Evolutionary conservation across 1,140 invertebrate species (phyloP).

Genomic region (Megalonaias nervosa): DNA sequence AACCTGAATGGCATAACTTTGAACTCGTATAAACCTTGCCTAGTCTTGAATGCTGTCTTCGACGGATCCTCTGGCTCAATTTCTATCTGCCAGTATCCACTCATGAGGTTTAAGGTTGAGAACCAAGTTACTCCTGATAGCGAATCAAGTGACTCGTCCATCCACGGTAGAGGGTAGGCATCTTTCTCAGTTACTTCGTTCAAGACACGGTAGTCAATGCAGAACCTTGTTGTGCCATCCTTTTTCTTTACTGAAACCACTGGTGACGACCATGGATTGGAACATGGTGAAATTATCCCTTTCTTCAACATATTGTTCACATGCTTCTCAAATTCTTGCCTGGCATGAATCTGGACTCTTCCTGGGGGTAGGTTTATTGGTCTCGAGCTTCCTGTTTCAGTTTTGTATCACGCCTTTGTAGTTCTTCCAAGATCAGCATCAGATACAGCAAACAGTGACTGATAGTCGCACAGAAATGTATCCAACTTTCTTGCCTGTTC

Average conservation of each 20-base stretch:
- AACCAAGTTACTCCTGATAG: slow-evolving; percentile 63
- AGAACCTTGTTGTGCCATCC: slow-evolving; percentile 71
- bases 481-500: too few relatives aligned
- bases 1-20: slow-evolving; percentile 45
- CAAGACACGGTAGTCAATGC: slow-evolving; percentile 71
- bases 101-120: slow-evolving; percentile 70
- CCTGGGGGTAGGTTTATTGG: too few relatives aligned
- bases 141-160: slow-evolving; percentile 29
- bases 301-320: too few relatives aligned
- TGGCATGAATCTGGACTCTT: too few relatives aligned
- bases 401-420: too few relatives aligned
- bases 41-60: slow-evolving; percentile 34
- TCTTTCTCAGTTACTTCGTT: slow-evolving; percentile 39
- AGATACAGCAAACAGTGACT: too few relatives aligned
- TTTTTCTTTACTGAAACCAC: slow-evolving; percentile 72
- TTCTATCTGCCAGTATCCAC: slow-evolving; percentile 72
- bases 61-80: slow-evolving; percentile 39
- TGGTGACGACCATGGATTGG: slow-evolving; percentile 48
- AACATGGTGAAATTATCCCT: too few relatives aligned
- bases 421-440: too few relatives aligned
- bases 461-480: too few relatives aligned
- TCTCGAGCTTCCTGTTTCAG: too few relatives aligned
- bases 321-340: too few relatives aligned
- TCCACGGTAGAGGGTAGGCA: slow-evolving; percentile 44
- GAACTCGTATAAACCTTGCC: slow-evolving; percentile 11